Conservation (phyloP, 1,140 invertebrate species). For the Halotydeus destructor region DNA sequence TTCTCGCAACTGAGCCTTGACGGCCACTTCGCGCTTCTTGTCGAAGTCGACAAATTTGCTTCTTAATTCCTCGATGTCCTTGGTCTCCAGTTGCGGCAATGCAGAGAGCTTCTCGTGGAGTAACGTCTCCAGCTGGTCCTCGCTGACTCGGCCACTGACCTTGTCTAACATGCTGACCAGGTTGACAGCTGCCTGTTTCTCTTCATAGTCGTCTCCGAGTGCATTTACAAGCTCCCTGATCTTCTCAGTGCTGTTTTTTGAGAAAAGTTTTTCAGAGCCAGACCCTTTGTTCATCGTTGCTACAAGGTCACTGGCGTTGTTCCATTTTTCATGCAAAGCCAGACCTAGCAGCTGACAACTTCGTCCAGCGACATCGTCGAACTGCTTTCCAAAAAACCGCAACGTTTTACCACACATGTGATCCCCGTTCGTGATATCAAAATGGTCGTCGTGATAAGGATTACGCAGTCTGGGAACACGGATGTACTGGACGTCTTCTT, state of each 20-base stretch:
- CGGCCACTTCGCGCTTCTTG: constrained; percentile 14
- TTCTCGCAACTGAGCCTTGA: constrained; percentile 20
- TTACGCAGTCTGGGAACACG: constrained; percentile 55
- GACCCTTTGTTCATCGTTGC: constrained; percentile 22
- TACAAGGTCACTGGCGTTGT: constrained; percentile 29
- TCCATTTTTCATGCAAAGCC: constrained; percentile 42
- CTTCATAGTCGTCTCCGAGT: constrained; percentile 6
- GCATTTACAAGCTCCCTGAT: neutral
- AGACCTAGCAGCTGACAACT: constrained; percentile 35
- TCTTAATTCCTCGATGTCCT: constrained; percentile 18
- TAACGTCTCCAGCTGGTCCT: neutral
- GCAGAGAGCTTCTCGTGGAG: neutral
- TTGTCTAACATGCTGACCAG: neutral
- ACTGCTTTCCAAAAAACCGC: constrained; percentile 30
- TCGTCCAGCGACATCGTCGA: constrained; percentile 31
- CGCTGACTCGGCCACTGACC: neutral
- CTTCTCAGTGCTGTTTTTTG: neutral
- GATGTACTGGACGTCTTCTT: constrained; percentile 18
- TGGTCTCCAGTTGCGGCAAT: neutral
- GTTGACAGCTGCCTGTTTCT: neutral
- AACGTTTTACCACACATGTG: constrained; percentile 57
- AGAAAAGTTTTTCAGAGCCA: too few relatives aligned
- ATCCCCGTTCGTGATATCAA: constrained; percentile 45
- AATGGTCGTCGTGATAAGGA: constrained; percentile 61
- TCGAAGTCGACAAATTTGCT: constrained; percentile 20